phyloP scores from a whole-genome alignment of 1,140 invertebrate species.

The Parasteatoda tepidariorum region DNA sequence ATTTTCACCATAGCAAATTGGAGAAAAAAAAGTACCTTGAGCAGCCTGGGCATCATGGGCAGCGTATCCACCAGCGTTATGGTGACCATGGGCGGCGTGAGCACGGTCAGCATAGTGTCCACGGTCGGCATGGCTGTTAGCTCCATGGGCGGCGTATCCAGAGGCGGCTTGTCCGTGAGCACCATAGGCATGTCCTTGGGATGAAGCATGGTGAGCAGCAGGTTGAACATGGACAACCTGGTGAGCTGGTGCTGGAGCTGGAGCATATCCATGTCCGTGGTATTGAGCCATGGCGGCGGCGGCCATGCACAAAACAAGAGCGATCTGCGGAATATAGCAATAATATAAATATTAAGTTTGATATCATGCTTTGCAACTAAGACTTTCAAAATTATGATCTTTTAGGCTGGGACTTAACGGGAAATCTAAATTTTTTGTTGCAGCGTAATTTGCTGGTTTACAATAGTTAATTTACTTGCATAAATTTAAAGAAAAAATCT shows the following conservation, averaged over 20 bases:
- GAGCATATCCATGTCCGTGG: not conserved
- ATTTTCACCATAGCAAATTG: too few species aligned
- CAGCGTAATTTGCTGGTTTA: too few species aligned
- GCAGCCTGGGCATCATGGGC: conserved; percentile 41
- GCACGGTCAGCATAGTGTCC: conserved; percentile 23
- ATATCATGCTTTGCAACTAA: too few species aligned
- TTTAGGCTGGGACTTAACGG: too few species aligned
- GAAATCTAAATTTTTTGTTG: too few species aligned
- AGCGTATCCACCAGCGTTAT: conserved; percentile 16
- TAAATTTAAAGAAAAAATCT: too few species aligned
- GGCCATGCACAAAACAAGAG: conserved; percentile 21
- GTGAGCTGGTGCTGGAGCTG: not conserved
- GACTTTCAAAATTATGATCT: too few species aligned
- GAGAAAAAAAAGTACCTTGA: too few species aligned
- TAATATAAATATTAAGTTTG: too few species aligned
- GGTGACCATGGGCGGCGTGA: conserved; percentile 33
- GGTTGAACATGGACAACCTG: conserved; percentile 10
- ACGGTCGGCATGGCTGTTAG: conserved; percentile 15
- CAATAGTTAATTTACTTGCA: too few species aligned
- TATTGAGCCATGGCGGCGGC: conserved; percentile 42
- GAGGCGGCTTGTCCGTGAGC: conserved; percentile 31
- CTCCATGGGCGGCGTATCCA: conserved; percentile 39
- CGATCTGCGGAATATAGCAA: not conserved
- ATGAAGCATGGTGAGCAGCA: not conserved
- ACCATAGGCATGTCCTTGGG: conserved; percentile 26